Conservation (phyloP, 2,797 vertebrate species). For the Melanotaenia boesemani region DNA sequence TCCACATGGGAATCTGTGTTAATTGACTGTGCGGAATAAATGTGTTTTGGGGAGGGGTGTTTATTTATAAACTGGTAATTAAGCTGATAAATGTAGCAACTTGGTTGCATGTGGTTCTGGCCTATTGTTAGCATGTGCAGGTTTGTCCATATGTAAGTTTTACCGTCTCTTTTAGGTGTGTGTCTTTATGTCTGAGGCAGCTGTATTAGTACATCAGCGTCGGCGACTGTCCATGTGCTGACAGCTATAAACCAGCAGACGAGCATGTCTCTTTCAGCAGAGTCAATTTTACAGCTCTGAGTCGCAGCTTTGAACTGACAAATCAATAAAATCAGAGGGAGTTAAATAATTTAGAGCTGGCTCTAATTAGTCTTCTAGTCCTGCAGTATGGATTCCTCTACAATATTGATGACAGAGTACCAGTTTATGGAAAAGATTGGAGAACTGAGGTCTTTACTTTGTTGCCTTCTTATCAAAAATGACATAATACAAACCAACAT, state of each 20-base stretch:
- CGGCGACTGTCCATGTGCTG: slow-evolving; percentile 58
- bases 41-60: slow-evolving; percentile 46
- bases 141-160: slow-evolving; percentile 13
- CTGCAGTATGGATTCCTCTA: slow-evolving; percentile 95
- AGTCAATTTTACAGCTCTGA: slow-evolving; percentile 98
- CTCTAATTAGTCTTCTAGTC: slow-evolving; percentile 99
- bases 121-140: slow-evolving; percentile 39
- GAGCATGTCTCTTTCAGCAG: slow-evolving; percentile 87
- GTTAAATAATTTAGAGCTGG: slow-evolving; percentile 99
- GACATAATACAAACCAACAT: slow-evolving; percentile 48
- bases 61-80: slow-evolving; percentile 76
- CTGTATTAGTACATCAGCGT: slow-evolving; percentile 63
- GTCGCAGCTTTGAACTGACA: slow-evolving; percentile 93
- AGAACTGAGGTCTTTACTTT: slow-evolving; percentile 66
- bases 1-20: slow-evolving; percentile 69
- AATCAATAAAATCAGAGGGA: slow-evolving; percentile 99
- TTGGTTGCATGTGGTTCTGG: slow-evolving; percentile 30
- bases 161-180: neutral
- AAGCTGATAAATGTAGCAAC: slow-evolving; percentile 57
- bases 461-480: slow-evolving; percentile 52
- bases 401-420: slow-evolving; percentile 94
- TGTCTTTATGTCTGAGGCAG: slow-evolving; percentile 26
- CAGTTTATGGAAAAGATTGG: slow-evolving; percentile 83
- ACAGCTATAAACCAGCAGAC: slow-evolving; percentile 81
- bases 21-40: slow-evolving; percentile 77